Percentiles rank a stretch among this genome's conserved stretches.
phyloP scores from a whole-genome alignment of 2,888 invertebrate species.

The Bugula neritina region DNA sequence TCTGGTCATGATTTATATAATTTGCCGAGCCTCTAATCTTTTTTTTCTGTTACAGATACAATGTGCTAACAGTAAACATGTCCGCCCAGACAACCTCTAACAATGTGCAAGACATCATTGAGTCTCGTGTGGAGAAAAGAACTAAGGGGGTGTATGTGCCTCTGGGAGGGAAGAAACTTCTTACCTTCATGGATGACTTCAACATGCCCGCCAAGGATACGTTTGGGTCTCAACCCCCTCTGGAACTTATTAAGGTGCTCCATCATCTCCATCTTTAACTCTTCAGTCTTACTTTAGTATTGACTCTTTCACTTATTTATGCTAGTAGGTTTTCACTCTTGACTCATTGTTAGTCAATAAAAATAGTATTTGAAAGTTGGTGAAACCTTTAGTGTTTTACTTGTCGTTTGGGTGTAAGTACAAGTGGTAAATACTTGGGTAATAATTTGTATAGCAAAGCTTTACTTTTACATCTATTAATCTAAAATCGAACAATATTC shows the following conservation, averaged over 20 bases:
- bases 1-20: no score
- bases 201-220: constrained; percentile 86
- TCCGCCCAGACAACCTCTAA: constrained; percentile 80
- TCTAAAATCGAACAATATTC: no score
- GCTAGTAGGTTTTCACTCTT: no score
- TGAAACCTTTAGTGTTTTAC: no score
- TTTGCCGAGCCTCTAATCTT: no score
- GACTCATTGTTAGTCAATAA: no score
- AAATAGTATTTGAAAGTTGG: no score
- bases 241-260: constrained; percentile 66
- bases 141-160: constrained; percentile 79
- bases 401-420: no score
- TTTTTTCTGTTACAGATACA: constrained; percentile 53
- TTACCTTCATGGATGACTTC: constrained; percentile 83
- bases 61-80: constrained; percentile 73
- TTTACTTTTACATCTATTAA: no score
- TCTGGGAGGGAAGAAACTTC: constrained; percentile 71
- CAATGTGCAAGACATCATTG: constrained; percentile 77
- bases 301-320: background rate
- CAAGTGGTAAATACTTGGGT: no score
- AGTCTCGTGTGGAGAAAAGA: constrained; percentile 77
- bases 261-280: background rate
- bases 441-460: no score
- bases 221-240: constrained; percentile 81
- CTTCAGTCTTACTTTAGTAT: background rate